phyloP scores from a whole-genome alignment of 2,888 invertebrate genomes.

The Parnassius mnemosyne region DNA sequence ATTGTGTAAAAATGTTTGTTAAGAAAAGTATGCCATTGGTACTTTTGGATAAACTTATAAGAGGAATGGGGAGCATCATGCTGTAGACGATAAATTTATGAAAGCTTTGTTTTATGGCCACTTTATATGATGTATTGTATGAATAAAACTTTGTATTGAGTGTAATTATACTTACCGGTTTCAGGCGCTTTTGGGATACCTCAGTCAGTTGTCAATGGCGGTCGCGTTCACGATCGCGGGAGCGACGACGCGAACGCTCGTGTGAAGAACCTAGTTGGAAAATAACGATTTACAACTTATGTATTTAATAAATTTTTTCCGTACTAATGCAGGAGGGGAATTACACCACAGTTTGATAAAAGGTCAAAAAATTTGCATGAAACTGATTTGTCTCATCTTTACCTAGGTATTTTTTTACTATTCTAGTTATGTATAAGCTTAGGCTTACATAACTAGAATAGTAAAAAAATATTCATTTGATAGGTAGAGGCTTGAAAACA shows the following conservation, averaged over 20 bases:
- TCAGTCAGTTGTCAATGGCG: slow-evolving; percentile 73
- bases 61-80: slow-evolving; percentile 16
- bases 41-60: slow-evolving; percentile 27
- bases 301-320: background rate
- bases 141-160: slow-evolving; percentile 5
- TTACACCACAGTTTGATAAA: too few relatives aligned
- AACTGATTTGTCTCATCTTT: too few relatives aligned
- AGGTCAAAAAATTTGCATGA: too few relatives aligned
- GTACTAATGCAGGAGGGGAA: too few relatives aligned
- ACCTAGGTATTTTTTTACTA: too few relatives aligned
- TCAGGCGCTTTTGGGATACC: slow-evolving; percentile 77
- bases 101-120: background rate
- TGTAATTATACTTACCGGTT: slow-evolving; percentile 67
- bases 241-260: slow-evolving; percentile 66
- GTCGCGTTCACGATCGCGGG: slow-evolving; percentile 73
- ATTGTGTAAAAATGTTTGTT: slow-evolving; percentile 29
- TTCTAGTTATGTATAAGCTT: too few relatives aligned
- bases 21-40: slow-evolving; percentile 25
- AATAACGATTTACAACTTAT: background rate
- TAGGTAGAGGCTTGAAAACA: too few relatives aligned
- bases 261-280: slow-evolving; percentile 56
- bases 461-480: too few relatives aligned
- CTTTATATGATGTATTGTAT: background rate
- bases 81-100: slow-evolving; percentile 24
- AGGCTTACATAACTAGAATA: too few relatives aligned